phyloP scores from a whole-genome alignment of 2,113 vertebrate species.

The human (Homo sapiens) region GRCh38 chr1:15942001-15942500 shows the following conservation, averaged over 20 bases:
- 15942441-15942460: constrained; percentile 33
- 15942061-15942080: constrained; percentile 91
- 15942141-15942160: constrained; percentile 99
- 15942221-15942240: constrained; percentile 97
- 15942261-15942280: background rate
- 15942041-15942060: constrained; percentile 88
- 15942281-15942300: background rate
- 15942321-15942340: constrained; percentile 93
- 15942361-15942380: constrained; percentile 97
- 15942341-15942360: constrained; percentile 96
- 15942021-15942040: constrained; percentile 59
- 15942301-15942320: background rate
- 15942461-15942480: background rate
- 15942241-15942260: constrained; percentile 94
- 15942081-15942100: constrained; percentile 92
- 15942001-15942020: constrained; percentile 55
- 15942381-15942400: constrained; percentile 95
- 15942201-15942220: constrained; percentile 97
- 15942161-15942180: constrained; percentile 98
- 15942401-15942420: constrained; percentile 90
- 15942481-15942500: background rate
- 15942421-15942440: constrained; percentile 77
- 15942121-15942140: constrained; percentile 97
- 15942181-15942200: constrained; percentile 94
- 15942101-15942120: constrained; percentile 91